Evolutionary conservation across 2,888 invertebrate species (phyloP).

Genomic region (Uloborus plumipes): DNA sequence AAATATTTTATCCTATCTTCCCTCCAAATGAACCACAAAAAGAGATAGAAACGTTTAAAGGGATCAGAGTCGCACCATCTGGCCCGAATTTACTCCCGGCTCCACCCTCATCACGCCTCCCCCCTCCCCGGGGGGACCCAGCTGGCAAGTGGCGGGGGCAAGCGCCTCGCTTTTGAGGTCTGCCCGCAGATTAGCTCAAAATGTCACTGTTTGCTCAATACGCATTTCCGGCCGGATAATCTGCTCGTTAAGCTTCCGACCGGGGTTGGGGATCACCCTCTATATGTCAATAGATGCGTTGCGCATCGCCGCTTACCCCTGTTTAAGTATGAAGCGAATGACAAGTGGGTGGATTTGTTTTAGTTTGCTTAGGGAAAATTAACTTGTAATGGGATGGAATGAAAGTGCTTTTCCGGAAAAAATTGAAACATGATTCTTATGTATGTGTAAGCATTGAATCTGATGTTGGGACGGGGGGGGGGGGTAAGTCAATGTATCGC

Average conservation of each 20-base stretch:
- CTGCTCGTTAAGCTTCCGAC: constrained; percentile 1
- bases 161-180: constrained; percentile 1
- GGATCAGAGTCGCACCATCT: constrained; percentile 52
- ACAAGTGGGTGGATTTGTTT: too few relatives aligned
- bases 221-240: constrained; percentile 7
- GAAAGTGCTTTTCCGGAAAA: too few relatives aligned
- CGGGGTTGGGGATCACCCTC: background rate
- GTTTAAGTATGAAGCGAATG: too few relatives aligned
- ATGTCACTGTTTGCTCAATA: constrained; percentile 54
- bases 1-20: background rate
- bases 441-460: too few relatives aligned
- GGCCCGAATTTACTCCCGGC: constrained; percentile 52
- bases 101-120: constrained; percentile 14
- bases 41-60: background rate
- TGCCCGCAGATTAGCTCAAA: constrained; percentile 39
- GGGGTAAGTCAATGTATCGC: too few relatives aligned
- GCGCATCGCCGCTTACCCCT: too few relatives aligned
- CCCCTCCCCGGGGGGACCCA: constrained; percentile 42
- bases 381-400: too few relatives aligned
- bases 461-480: too few relatives aligned
- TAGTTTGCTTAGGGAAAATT: too few relatives aligned
- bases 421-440: too few relatives aligned
- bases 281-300: too few relatives aligned
- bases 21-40: background rate
- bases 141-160: constrained; percentile 43